Percentiles rank a stretch among this genome's conserved stretches.
These are phyloP conservation scores for Crotalus viridis DNA, from an alignment of 2,113 vertebrate genomes.

Conservation along the genomic window DNA sequence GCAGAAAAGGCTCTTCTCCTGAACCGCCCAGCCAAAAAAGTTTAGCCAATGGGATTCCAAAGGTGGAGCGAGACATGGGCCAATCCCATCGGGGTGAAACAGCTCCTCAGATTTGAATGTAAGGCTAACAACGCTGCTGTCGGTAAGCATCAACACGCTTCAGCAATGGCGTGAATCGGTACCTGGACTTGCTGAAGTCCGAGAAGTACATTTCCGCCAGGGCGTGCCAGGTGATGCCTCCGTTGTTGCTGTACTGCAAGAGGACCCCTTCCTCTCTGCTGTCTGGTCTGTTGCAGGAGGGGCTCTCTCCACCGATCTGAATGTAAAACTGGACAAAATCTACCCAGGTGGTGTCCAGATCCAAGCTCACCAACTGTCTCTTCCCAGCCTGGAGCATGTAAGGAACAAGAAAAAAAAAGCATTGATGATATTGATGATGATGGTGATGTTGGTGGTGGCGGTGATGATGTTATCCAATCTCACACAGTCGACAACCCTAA, in stretches of 20 bases:
- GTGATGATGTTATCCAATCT: background rate
- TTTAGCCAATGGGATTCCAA: background rate
- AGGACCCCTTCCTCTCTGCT: slow-evolving; percentile 94
- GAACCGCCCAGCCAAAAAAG: background rate
- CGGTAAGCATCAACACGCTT: background rate
- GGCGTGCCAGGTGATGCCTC: slow-evolving; percentile 93
- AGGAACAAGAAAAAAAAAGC: background rate
- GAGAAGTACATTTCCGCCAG: slow-evolving; percentile 99
- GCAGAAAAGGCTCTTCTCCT: background rate
- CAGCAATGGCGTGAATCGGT: slow-evolving; percentile 4
- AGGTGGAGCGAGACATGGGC: background rate
- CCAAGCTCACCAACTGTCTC: slow-evolving; percentile 91
- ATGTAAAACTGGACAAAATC: slow-evolving; percentile 99
- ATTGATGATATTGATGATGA: background rate
- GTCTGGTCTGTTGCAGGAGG: slow-evolving; percentile 90
- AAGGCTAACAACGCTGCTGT: background rate
- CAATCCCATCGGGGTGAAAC: background rate
- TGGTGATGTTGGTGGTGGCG: too few relatives aligned
- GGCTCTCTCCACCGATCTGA: slow-evolving; percentile 89
- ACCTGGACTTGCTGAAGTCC: slow-evolving; percentile 94
- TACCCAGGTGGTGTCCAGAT: slow-evolving; percentile 95
- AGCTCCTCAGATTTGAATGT: background rate
- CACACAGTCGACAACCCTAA: background rate
- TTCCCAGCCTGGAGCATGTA: slow-evolving; percentile 81
- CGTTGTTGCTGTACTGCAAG: slow-evolving; percentile 94